Percentiles rank a stretch among this genome's conserved stretches.
Evolutionary conservation across 2,113 vertebrate genomes (phyloP).

Genomic region (Python bivittatus): DNA sequence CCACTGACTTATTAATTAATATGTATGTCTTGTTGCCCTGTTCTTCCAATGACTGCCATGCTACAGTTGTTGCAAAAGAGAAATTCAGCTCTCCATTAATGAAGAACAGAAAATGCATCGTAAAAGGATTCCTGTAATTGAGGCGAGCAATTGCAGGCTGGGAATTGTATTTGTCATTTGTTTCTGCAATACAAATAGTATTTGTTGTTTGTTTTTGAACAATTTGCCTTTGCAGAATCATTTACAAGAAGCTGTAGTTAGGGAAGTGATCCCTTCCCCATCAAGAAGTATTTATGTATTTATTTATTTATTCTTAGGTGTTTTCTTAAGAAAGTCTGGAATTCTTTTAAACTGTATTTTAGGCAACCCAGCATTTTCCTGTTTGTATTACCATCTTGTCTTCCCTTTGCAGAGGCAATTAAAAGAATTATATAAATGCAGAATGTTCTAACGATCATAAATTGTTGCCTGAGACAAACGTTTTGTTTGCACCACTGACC

Average conservation of each 20-base stretch:
- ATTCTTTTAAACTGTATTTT: not conserved
- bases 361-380: slow-evolving; percentile 7
- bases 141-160: not conserved
- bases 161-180: not conserved
- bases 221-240: not conserved
- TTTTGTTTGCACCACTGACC: slow-evolving; percentile 8
- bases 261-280: not conserved
- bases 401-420: slow-evolving; percentile 27
- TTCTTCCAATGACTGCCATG: not conserved
- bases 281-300: not conserved
- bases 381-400: not conserved
- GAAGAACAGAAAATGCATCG: not conserved
- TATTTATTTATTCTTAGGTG: not conserved
- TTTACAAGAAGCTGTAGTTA: not conserved
- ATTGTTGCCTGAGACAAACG: slow-evolving; percentile 8
- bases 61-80: not conserved
- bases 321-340: not conserved
- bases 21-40: not conserved
- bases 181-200: not conserved
- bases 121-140: not conserved
- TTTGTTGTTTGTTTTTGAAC: not conserved
- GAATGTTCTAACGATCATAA: slow-evolving; percentile 17
- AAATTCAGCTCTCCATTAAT: not conserved
- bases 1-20: not conserved
- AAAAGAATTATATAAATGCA: slow-evolving; percentile 29